Evolutionary conservation across 2,113 vertebrate genomes (phyloP).

Genomic region (Spea multiplicata): DNA sequence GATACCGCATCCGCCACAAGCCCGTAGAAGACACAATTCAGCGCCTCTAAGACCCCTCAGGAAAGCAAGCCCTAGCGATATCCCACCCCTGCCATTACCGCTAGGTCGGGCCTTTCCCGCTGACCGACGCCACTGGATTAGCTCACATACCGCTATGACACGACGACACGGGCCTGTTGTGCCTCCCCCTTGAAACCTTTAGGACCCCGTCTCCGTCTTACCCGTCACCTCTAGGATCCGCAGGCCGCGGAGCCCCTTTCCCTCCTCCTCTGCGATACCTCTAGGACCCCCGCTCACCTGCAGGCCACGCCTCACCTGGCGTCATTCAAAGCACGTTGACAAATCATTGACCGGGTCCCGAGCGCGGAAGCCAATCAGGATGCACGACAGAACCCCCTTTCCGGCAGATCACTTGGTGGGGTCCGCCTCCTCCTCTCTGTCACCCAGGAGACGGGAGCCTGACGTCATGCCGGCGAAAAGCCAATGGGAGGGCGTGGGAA

Average conservation of each 20-base stretch:
- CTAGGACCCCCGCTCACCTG: conserved; percentile 45
- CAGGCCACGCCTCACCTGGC: conserved; percentile 24
- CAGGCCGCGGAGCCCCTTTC: conserved; percentile 40
- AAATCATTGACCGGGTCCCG: conserved; percentile 9
- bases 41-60: too few relatives aligned
- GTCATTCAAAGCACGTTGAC: conserved; percentile 27
- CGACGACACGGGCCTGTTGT: conserved; percentile 48
- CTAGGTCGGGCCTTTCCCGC: conserved; percentile 52
- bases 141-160: too few relatives aligned
- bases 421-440: conserved; percentile 21
- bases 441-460: conserved; percentile 37
- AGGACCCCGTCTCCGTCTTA: neutral
- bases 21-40: too few relatives aligned
- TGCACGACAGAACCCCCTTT: conserved; percentile 10
- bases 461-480: conserved; percentile 19
- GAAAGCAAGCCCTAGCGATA: too few relatives aligned
- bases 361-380: conserved; percentile 8
- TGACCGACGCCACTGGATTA: conserved; percentile 46
- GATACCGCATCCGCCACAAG: too few relatives aligned
- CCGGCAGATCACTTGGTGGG: neutral
- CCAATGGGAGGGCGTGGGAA: conserved; percentile 45
- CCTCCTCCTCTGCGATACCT: conserved; percentile 45
- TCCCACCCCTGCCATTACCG: conserved; percentile 28
- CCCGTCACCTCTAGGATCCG: conserved; percentile 45
- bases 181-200: conserved; percentile 48